Percentiles rank a stretch among this genome's conserved stretches.
These are phyloP conservation scores for Poeciliopsis turneri DNA, from an alignment of 2,797 vertebrate genomes.

Conservation along the genomic window DNA sequence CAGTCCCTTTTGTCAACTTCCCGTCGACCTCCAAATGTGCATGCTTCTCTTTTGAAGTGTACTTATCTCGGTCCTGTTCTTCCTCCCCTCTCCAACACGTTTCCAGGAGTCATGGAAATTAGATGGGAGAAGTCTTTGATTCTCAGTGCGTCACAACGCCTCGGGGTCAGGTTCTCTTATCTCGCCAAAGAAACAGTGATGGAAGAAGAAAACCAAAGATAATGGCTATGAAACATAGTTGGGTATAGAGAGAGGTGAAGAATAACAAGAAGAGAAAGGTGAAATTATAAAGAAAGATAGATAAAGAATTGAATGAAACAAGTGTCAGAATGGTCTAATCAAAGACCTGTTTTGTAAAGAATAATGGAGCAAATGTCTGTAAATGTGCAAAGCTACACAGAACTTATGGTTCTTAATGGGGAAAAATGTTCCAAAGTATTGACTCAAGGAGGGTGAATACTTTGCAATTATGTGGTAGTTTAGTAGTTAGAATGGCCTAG, in stretches of 20 bases:
- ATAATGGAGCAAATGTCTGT: not conserved
- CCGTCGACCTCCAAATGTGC: slow-evolving; percentile 13
- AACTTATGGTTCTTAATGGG: not conserved
- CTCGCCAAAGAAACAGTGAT: slow-evolving; percentile 22
- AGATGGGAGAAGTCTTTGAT: slow-evolving; percentile 64
- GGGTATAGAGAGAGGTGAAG: slow-evolving; percentile 10
- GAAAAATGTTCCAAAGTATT: not conserved
- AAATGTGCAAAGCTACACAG: not conserved
- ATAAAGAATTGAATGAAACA: not conserved
- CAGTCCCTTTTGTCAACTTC: not conserved
- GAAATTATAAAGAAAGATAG: slow-evolving; percentile 4
- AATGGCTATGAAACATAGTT: not conserved
- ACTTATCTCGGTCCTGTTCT: slow-evolving; percentile 35
- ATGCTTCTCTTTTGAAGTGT: slow-evolving; percentile 47
- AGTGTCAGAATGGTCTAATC: not conserved
- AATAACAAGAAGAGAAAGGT: slow-evolving; percentile 3
- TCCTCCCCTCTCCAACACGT: slow-evolving; percentile 33
- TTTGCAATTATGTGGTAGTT: not conserved
- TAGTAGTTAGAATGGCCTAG: not conserved
- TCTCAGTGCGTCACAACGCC: slow-evolving; percentile 44
- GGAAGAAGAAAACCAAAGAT: slow-evolving; percentile 18
- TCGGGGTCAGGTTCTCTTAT: slow-evolving; percentile 61
- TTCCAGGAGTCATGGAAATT: slow-evolving; percentile 66
- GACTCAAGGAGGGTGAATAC: not conserved
- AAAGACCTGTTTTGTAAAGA: not conserved